Base-by-base conservation (phyloP, 2,888 invertebrate genomes). In the Drosophila mimetica region DNA sequence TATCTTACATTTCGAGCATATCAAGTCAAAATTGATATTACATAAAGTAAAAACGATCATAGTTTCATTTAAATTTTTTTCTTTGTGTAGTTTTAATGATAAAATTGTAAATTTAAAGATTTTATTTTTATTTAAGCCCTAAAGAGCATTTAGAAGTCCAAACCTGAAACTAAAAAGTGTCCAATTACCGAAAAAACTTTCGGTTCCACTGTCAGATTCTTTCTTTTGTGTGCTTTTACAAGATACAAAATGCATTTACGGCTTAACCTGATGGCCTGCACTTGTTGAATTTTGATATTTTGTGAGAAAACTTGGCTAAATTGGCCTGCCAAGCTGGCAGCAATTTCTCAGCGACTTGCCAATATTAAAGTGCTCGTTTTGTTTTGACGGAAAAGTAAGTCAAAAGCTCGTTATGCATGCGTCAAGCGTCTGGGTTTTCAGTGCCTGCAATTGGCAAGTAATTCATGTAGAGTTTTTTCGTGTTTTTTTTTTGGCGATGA, bases 221-320 rank as follows among this genome's bases (percentile, higher is more conserved):
- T 20, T 37, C 47, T 48, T 60, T 48, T 48, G 34, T 61, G 52
- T 61, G 41, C 71, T 64, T 55, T 66, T 55, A 47, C 41, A 53
- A 59, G 66, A 60, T 66, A 46, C 44, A 58, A 69, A 46, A 63
- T 67, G 28, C 50, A 58, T 63, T 75, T 66, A 52, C 51, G 58
- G 37, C 50, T 66, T 48, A 76, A 54, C 53, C 46, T 50, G 50
- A 50, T 42, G 53, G 42, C 58, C 64, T 50, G 64, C 72, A 76
- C 76, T 79, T 85, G 82, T 47, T 81, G 85, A 63, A 70, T 85
- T 82, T 64, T 63, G 25, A 50, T 44, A 32, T 39, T 69, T 64
- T 70, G 79, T 84, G 87, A 67, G 81, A 83, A 86, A 84, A 42
- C 36, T 53, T 63, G 54, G 64, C 53, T 46, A 41, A 60, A 53